Base-by-base conservation (phyloP, 1,140 invertebrate species). In the Drosophila kanapiae region DNA sequence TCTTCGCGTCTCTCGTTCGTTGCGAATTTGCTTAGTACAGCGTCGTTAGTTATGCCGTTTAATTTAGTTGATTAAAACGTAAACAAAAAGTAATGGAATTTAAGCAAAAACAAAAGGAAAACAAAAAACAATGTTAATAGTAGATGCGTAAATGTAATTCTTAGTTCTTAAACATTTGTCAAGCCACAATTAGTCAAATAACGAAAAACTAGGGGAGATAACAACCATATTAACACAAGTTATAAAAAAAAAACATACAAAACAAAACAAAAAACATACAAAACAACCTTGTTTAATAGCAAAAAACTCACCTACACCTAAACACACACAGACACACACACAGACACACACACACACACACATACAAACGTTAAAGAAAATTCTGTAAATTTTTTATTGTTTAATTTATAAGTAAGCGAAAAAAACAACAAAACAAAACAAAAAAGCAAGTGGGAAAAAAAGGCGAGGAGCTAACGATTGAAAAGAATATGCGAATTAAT, bases 371-470 rank as follows among this genome's bases (percentile, higher is more conserved):
- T 77, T 86, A 87, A 82, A 65, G 60, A 80, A 86, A 87, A 87
- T 87, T 87, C 80, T 87, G 83, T 87, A 87, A 3, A 88, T 87
- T 87, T 87, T 79, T 88, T 87, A 88, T 87, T 87, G 84, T 87
- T 87, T 87, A 88, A 87, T 88, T 87, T 87, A 87, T 85, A 85
- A 85, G 82, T 85, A 85, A 86, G 82, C 47, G 54, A 74, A 78
- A 60, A 31, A 38, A 58, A 23, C 23, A 23, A 23, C 23, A 23
- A 64, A 74, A 64, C 40, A 43, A 78, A 49, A 53, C 48, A 42
- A 72, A 74, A 51, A 65, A 57, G 51, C 51, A 37, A 37, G 51
- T 37, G 51, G 51, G 51, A 54, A 54, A 49, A 49, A 23, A 37
- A 3, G 3, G 51, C 51, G 74, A 81, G 65, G 58, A 77, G 68